Base-by-base conservation (phyloP, 2,797 vertebrate species). In the Silurus aristotelis region DNA sequence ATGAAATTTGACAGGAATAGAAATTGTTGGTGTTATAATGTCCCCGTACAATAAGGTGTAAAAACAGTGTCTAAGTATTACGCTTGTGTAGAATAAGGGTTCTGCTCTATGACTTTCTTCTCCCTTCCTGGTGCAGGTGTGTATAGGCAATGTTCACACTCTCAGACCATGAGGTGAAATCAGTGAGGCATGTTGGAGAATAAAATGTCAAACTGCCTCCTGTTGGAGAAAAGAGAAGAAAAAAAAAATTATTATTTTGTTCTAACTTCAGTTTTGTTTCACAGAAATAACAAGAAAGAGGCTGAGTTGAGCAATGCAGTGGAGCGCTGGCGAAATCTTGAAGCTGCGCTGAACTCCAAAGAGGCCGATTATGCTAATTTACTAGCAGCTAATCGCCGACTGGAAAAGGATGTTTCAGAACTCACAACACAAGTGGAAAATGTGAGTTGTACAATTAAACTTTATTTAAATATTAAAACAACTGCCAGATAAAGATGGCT, bases 221-320 rank as follows among this genome's bases (percentile, higher is more conserved):
- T 27, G 27, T 27, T 27, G 27, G 27, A 27, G 27, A 27, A 27
- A 27, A 27, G 27, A 27, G 27, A 27, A 27, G 1, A 1, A 27
- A 1, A 27, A 27, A 27, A 27, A 27, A 27, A 27, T 27, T 27
- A 27, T 27, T 27, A 27, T 27, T 1, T 72, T 72, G 56, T n/a
- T 46, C 1, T 63, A 3, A 25, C 20, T 61, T 48, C 9, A 12
- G 7, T 56, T 10, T 67, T 31, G 2, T 82, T 14, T 88, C 60
- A 68, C 17, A 97, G 97, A 93, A 93, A 94, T 87, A 92, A 92
- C 85, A 96, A 96, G 90, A 95, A 94, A 38, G 96, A 96, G 91
- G 80, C 84, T 0, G 96, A 97, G 10, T 92, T 96, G 89, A 90
- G 46, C 6, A 63, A 88, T 0, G 92, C 93, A 0, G 38, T 95